phyloP scores from a whole-genome alignment of 2,797 vertebrate species.

The Phrynocephalus guinanensis region DNA sequence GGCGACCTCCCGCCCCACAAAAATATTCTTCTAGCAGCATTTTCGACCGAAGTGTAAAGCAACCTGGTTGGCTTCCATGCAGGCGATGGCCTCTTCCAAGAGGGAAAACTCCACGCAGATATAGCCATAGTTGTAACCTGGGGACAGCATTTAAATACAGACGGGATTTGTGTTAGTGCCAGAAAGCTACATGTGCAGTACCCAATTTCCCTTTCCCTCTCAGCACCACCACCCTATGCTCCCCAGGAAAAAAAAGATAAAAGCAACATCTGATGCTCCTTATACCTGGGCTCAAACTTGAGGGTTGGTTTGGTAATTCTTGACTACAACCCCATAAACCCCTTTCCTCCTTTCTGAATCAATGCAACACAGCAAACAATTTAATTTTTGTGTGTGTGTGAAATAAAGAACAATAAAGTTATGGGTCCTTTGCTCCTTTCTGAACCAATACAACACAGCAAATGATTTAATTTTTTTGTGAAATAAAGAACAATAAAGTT shows the following conservation, averaged over 20 bases:
- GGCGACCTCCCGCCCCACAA: constrained; percentile 75
- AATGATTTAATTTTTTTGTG: background rate
- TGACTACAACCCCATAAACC: constrained; percentile 50
- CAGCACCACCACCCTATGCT: constrained; percentile 69
- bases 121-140: constrained; percentile 99
- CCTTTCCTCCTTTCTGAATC: constrained; percentile 58
- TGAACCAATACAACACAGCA: constrained; percentile 52
- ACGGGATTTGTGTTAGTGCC: constrained; percentile 99
- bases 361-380: constrained; percentile 42
- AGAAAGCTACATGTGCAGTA: constrained; percentile 78
- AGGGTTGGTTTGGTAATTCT: constrained; percentile 45
- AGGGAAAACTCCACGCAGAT: constrained; percentile 99
- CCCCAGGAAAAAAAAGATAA: constrained; percentile 57
- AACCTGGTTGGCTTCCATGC: constrained; percentile 99
- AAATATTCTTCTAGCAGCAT: constrained; percentile 82
- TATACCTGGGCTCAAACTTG: constrained; percentile 58
- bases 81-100: constrained; percentile 99
- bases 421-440: constrained; percentile 56
- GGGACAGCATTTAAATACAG: constrained; percentile 99
- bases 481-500: constrained; percentile 37
- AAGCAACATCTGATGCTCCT: constrained; percentile 63
- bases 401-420: constrained; percentile 37
- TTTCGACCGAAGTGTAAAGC: constrained; percentile 96
- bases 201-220: constrained; percentile 77
- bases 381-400: background rate